A percentile compares a stretch with the other conserved stretches of the same genome.
Conservation (phyloP, 2,888 invertebrate species). For the Andrena hattorfiana region DNA sequence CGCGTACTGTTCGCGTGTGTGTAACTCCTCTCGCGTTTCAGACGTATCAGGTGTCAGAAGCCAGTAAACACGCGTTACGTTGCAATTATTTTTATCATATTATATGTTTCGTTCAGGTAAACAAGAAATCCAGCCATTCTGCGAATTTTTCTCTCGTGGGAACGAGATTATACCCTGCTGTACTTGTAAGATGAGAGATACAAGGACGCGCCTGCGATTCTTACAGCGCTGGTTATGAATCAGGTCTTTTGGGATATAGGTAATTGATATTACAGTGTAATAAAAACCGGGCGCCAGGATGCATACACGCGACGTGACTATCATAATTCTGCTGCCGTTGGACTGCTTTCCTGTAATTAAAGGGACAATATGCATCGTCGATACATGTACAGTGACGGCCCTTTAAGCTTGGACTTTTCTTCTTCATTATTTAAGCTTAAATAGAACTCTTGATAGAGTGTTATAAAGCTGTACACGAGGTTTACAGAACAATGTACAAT, state of each 20-base stretch:
- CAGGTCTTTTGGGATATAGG: background rate
- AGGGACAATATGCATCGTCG: constrained; percentile 37
- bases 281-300: constrained; percentile 29
- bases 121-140: constrained; percentile 2
- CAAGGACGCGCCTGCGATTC: background rate
- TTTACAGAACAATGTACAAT: no score
- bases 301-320: constrained; percentile 63
- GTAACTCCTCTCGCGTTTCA: constrained; percentile 12
- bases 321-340: constrained; percentile 61
- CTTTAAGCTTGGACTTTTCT: no score
- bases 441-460: no score
- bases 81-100: constrained; percentile 27
- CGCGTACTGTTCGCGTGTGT: background rate
- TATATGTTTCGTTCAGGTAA: background rate
- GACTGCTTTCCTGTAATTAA: constrained; percentile 63
- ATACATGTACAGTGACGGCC: background rate
- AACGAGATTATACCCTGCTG: constrained; percentile 5
- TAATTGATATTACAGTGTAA: background rate
- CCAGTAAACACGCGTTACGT: constrained; percentile 25
- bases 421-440: no score
- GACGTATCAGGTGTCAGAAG: constrained; percentile 6
- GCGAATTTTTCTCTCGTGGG: background rate
- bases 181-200: background rate
- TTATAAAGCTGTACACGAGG: no score
- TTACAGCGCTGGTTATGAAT: background rate